Conservation (phyloP, 2,113 vertebrate genomes). For the Oenanthe oenanthe region DNA sequence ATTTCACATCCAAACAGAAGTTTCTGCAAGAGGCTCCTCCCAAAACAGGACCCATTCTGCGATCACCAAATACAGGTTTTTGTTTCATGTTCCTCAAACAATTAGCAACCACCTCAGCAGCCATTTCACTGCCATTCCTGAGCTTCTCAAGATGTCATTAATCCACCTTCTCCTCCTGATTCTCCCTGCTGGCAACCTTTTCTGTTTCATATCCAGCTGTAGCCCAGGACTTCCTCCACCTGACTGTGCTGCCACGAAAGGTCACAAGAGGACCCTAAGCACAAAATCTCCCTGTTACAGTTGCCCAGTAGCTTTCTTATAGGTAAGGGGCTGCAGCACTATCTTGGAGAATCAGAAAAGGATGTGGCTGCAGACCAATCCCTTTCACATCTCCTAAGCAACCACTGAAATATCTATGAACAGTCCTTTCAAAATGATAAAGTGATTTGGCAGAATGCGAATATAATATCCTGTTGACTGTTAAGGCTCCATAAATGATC, state of each 20-base stretch:
- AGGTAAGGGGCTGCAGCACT: neutral
- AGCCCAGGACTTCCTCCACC: neutral
- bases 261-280: neutral
- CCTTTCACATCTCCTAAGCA: slow-evolving; percentile 40
- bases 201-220: neutral
- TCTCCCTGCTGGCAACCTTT: neutral
- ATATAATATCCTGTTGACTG: slow-evolving; percentile 58
- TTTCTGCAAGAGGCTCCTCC: neutral
- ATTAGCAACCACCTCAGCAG: neutral
- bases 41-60: neutral
- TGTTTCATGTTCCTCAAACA: neutral
- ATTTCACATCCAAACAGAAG: neutral
- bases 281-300: neutral
- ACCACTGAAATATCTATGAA: slow-evolving; percentile 40
- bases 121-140: neutral
- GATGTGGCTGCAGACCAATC: neutral
- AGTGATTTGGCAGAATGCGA: slow-evolving; percentile 48
- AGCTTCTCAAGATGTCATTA: neutral
- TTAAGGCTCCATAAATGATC: slow-evolving; percentile 34
- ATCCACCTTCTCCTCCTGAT: neutral
- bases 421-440: slow-evolving; percentile 37
- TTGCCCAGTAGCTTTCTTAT: neutral
- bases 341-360: neutral
- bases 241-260: neutral
- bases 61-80: rapidly evolving